Evolutionary conservation across 2,797 vertebrate genomes (phyloP).

Genomic region (Poeciliopsis turneri): DNA sequence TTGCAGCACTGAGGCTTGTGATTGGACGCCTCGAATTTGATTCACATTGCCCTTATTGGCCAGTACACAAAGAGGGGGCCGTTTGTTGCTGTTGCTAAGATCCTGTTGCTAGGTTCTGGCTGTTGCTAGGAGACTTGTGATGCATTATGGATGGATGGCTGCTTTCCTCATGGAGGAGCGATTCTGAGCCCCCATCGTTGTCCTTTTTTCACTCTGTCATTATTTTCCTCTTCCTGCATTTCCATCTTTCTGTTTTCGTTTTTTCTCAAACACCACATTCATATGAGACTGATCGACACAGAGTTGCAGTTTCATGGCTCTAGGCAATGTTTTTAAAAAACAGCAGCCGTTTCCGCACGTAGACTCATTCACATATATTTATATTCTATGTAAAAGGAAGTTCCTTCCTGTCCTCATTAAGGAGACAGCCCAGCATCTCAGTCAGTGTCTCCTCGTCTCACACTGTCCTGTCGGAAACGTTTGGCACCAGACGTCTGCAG

Average conservation of each 20-base stretch:
- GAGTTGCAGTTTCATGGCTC: neutral
- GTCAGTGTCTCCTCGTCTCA: neutral
- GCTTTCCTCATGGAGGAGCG: slow-evolving; percentile 76
- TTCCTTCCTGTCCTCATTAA: neutral
- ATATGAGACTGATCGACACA: neutral
- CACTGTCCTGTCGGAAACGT: neutral
- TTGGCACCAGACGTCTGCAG: neutral
- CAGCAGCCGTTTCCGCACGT: neutral
- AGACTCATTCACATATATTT: neutral
- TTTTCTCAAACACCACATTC: neutral
- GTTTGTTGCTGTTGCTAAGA: slow-evolving; percentile 85
- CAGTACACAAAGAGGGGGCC: slow-evolving; percentile 30
- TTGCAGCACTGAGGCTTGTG: slow-evolving; percentile 9
- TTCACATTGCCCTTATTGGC: slow-evolving; percentile 68
- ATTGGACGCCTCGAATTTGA: slow-evolving; percentile 67
- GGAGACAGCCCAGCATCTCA: neutral
- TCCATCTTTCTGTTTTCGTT: neutral
- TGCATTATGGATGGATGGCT: slow-evolving; percentile 90
- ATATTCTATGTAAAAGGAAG: neutral
- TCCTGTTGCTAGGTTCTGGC: slow-evolving; percentile 86
- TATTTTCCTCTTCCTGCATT: neutral
- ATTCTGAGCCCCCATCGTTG: slow-evolving; percentile 73
- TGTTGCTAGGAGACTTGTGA: slow-evolving; percentile 84
- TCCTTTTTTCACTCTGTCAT: slow-evolving; percentile 15
- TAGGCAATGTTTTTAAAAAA: neutral